Percentiles rank a stretch among this genome's conserved stretches.
Evolutionary conservation across 1,140 invertebrate genomes (phyloP).

Genomic region (Trinorchestia longiramus): DNA sequence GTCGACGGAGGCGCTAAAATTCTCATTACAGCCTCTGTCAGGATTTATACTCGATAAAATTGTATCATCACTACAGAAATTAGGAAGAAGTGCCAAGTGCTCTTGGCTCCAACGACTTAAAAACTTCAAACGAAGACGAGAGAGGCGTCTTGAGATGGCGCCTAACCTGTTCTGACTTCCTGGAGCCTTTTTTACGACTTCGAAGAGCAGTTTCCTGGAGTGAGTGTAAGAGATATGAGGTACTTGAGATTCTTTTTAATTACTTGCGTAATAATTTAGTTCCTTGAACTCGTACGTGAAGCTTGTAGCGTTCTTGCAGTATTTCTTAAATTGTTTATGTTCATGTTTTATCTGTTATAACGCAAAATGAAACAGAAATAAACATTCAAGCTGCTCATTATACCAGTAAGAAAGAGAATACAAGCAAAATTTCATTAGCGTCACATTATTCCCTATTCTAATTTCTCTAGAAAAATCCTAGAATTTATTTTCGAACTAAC

Average conservation of each 20-base stretch:
- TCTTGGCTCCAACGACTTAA: conserved; percentile 33
- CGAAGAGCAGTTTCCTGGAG: conserved; percentile 5
- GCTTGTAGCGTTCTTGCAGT: background rate
- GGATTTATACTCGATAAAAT: conserved; percentile 54
- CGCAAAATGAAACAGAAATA: background rate
- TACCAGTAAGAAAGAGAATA: background rate
- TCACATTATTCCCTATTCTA: background rate
- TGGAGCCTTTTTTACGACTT: background rate
- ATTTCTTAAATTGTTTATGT: background rate
- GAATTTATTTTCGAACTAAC: background rate
- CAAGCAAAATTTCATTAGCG: background rate
- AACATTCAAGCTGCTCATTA: background rate
- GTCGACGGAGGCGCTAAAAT: conserved; percentile 38
- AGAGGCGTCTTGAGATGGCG: background rate
- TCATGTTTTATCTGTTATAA: background rate
- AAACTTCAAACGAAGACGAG: conserved; percentile 41
- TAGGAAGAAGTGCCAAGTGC: conserved; percentile 38
- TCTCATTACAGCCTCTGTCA: conserved; percentile 49
- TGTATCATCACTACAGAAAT: conserved; percentile 49
- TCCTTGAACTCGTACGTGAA: background rate
- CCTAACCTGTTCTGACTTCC: conserved; percentile 3
- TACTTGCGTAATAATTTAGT: background rate
- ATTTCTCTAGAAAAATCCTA: background rate
- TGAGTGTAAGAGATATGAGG: background rate
- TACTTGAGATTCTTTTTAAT: background rate